Evolutionary conservation across 2,888 invertebrate genomes (phyloP), one percentile per base, ranked within the genome.

Genomic region (Chouioia cunea): DNA sequence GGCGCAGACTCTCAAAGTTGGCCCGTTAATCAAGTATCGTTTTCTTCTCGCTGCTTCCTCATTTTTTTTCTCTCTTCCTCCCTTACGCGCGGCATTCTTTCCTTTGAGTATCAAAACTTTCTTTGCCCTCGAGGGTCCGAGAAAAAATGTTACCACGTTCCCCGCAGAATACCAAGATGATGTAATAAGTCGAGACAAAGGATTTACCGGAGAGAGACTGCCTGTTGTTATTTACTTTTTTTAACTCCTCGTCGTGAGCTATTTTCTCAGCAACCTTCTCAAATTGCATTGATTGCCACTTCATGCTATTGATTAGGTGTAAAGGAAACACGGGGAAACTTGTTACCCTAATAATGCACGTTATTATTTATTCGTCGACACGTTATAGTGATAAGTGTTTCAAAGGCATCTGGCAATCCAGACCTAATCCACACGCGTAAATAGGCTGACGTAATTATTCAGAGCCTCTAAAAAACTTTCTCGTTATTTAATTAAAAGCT

Each of bases 1-100:
- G 75, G 76, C 64, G 66, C 68, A 71, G 75, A 73, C 65, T 54
- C 57, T 43, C 59, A 81, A 83, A 83, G 79, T 83, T 83, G 79
- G 77, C 76, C 82, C 81, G 83, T 84, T 84, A 83, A 83, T 84
- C 83, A 84, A 80, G 82, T 82, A 83, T 81, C 82, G 79, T 82
- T 81, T 81, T 79, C 79, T 75, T 75, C 36, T 36, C 75, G 73
- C 64, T 73, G 62, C 59, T 58, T 48, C 52, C 69, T 70, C 72
- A 57, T 62, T 53, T 62, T 69, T 65, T 57, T 46, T 70, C 57
- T 18, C 52, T 2, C 27, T 46, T 20, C 1, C 23, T 20, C 14
- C 16, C 22, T 50, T 59, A 6, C 12, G n/a, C 4, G 8, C 12
- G 15, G 50, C 52, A 66, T 62, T 62, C 53, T 66, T 58, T 53